Conservation (phyloP, 2,797 vertebrate genomes). For the Adrianichthys oophorus region DNA sequence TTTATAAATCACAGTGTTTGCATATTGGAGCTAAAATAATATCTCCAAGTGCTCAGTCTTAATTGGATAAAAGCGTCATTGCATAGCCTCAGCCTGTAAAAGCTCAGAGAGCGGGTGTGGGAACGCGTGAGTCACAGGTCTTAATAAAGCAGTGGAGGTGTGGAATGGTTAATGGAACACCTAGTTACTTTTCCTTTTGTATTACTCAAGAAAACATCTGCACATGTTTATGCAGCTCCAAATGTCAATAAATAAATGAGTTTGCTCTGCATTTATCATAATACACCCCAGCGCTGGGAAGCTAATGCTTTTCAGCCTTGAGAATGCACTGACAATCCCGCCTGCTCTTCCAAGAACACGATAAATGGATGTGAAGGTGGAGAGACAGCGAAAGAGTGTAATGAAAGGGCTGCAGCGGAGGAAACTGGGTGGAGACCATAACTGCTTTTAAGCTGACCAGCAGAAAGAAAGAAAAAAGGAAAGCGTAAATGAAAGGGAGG, state of each 20-base stretch:
- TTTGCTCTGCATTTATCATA: conserved; percentile 9
- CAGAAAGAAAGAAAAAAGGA: conserved; percentile 7
- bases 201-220: conserved; percentile 3
- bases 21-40: conserved; percentile 17
- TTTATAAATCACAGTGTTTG: conserved; percentile 18
- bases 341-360: too few species aligned
- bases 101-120: conserved; percentile 31
- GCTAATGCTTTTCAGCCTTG: conserved; percentile 25
- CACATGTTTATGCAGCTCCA: not conserved
- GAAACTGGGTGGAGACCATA: conserved; percentile 25
- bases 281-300: conserved; percentile 29
- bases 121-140: conserved; percentile 36
- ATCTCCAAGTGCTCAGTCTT: conserved; percentile 6
- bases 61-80: conserved; percentile 1
- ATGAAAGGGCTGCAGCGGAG: conserved; percentile 10
- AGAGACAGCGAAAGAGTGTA: conserved; percentile 9
- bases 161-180: conserved; percentile 59
- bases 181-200: conserved; percentile 19
- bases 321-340: too few species aligned
- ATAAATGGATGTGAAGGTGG: conserved; percentile 20
- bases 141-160: conserved; percentile 50
- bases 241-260: not conserved
- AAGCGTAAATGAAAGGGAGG: not conserved
- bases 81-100: conserved; percentile 10
- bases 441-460: conserved; percentile 27